These are phyloP conservation scores for Toxonevra muliebris DNA, from an alignment of 2,888 invertebrate genomes.

Conservation along the genomic window DNA sequence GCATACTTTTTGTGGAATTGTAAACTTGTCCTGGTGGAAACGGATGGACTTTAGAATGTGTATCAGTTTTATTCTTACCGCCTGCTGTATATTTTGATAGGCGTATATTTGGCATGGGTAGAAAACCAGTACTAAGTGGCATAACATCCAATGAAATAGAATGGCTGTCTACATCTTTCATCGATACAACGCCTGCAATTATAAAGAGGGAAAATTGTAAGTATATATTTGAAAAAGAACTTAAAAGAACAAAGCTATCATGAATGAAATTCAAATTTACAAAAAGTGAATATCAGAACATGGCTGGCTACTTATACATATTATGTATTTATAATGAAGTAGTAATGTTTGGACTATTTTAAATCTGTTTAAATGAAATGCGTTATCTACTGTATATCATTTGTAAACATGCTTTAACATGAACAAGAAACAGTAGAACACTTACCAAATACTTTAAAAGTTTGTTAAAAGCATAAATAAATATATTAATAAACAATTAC, in stretches of 20 bases:
- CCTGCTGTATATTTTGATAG: conserved; percentile 89
- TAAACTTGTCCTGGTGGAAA: conserved; percentile 93
- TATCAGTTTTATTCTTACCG: conserved; percentile 66
- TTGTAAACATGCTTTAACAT: not conserved
- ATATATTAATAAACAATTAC: conserved; percentile 7
- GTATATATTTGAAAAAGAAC: not conserved
- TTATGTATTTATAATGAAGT: too few species aligned
- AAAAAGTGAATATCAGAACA: not conserved
- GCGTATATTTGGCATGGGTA: conserved; percentile 87
- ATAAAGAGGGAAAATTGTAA: not conserved
- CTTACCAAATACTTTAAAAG: conserved; percentile 32
- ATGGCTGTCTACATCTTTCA: conserved; percentile 75
- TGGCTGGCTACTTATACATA: too few species aligned
- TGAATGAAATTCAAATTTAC: not conserved
- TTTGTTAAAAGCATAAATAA: conserved; percentile 26
- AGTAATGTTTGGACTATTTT: too few species aligned
- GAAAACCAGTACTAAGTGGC: conserved; percentile 89
- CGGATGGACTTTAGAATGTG: conserved; percentile 84
- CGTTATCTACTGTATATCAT: not conserved
- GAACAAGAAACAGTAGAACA: conserved; percentile 5
- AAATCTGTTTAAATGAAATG: not conserved
- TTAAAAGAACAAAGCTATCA: too few species aligned
- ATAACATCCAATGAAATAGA: conserved; percentile 87
- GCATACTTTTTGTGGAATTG: conserved; percentile 89
- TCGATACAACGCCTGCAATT: conserved; percentile 74